These are phyloP conservation scores for Heliconius hewitsoni DNA, from an alignment of 1,140 invertebrate genomes.

Conservation along the genomic window DNA sequence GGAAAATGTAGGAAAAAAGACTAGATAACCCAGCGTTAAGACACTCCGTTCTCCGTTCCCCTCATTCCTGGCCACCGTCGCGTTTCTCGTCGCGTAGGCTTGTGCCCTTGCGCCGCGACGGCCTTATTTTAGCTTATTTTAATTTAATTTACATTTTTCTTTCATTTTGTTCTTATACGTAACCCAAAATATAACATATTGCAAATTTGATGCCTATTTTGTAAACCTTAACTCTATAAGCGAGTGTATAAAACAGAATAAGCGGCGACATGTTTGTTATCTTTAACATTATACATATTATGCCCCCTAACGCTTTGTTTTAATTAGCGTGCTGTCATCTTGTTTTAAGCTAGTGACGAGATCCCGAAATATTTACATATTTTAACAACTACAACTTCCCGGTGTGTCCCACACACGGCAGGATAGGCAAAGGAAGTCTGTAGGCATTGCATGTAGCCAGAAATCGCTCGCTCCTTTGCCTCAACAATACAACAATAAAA, in stretches of 20 bases:
- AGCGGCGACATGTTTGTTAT: conserved; percentile 20
- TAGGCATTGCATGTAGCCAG: too few species aligned
- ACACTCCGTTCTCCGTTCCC: too few species aligned
- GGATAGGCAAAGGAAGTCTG: too few species aligned
- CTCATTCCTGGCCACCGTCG: too few species aligned
- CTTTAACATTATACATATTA: conserved; percentile 32
- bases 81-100: too few species aligned
- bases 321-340: conserved; percentile 18
- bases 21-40: too few species aligned
- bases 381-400: neutral
- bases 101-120: too few species aligned
- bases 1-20: neutral
- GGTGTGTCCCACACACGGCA: too few species aligned
- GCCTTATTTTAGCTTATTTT: too few species aligned
- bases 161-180: neutral
- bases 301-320: conserved; percentile 30
- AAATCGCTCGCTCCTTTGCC: too few species aligned
- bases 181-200: neutral
- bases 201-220: neutral
- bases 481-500: too few species aligned
- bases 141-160: too few species aligned
- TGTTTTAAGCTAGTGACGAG: neutral
- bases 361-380: neutral
- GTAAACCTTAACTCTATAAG: neutral
- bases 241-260: conserved; percentile 14